Base-by-base conservation (phyloP, 2,888 invertebrate species). In the Abscondita cerata region DNA sequence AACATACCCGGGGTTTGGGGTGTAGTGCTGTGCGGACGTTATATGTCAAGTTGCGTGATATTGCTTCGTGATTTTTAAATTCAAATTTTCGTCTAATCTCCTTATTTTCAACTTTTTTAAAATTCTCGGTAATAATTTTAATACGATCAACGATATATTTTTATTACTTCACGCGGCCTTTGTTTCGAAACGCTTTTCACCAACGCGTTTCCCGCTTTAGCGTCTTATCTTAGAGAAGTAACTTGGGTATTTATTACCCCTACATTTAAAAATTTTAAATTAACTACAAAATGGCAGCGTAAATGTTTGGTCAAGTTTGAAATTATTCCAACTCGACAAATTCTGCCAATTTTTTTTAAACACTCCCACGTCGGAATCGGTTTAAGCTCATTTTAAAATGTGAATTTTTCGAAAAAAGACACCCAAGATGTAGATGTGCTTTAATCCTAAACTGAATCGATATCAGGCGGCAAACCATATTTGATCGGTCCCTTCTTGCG, bases 361-460 rank as follows among this genome's bases (percentile, higher is more conserved):
- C 52, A 31, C 33, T 13, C 36, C 55, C 38, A 50, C 36, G 51
- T 61, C 60, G 55, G 55, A 46, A 25, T 60, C 25, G 41, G 60
- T 50, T 55, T 48, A 60, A 60, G 34, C 48, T 44, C 57, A 56
- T 62, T 62, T 62, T 57, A 36, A 18, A n/a, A 18, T 18, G 44
- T 44, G 18, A 18, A 16, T 44, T 44, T 44, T 19, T 3, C 18
- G n/a, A 19, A 18, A 6, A 25, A 6, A 25, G 6, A 6, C 25
- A 58, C 55, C 56, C 41, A 54, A 61, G 60, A 64, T 60, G 58
- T 64, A 64, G 57, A 61, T 64, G 55, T 57, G 57, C 56, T 50
- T 54, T 65, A 62, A 65, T 65, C 59, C 62, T 56, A 58, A 60
- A 63, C 52, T 41, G 54, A 50, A 64, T 64, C 64, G 64, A 64